phyloP scores from a whole-genome alignment of 2,888 invertebrate genomes.

The Anodontia alba region DNA sequence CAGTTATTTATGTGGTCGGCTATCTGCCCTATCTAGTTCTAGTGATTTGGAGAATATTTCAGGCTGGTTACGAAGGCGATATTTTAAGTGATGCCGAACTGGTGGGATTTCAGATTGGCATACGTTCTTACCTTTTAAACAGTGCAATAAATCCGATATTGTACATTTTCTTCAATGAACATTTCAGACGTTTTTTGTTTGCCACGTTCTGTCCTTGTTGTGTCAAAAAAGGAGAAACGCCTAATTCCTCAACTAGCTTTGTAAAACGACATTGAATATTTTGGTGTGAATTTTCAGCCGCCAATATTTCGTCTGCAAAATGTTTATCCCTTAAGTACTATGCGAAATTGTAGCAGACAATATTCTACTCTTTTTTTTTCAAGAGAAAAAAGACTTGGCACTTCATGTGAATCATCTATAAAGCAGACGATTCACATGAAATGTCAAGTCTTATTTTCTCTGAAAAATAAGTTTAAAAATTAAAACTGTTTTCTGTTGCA shows the following conservation, averaged over 20 bases:
- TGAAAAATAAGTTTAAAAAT: too few species aligned
- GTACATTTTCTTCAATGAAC: conserved; percentile 65
- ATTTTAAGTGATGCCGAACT: conserved; percentile 41
- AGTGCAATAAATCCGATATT: conserved; percentile 61
- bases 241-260: not conserved
- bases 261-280: not conserved
- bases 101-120: conserved; percentile 55
- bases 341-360: too few species aligned
- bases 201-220: conserved; percentile 34
- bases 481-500: too few species aligned
- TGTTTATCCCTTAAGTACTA: too few species aligned
- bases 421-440: too few species aligned
- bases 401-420: too few species aligned
- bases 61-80: conserved; percentile 45
- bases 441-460: too few species aligned
- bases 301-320: not conserved
- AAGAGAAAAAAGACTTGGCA: too few species aligned
- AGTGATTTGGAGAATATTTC: conserved; percentile 54
- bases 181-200: conserved; percentile 55
- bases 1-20: conserved; percentile 57
- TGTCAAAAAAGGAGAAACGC: not conserved
- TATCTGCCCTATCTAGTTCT: conserved; percentile 61
- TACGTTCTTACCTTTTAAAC: conserved; percentile 62
- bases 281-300: too few species aligned
- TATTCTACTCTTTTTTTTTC: too few species aligned